Evolutionary conservation across 2,888 invertebrate genomes (phyloP).

Genomic region (Agrotis clavis): DNA sequence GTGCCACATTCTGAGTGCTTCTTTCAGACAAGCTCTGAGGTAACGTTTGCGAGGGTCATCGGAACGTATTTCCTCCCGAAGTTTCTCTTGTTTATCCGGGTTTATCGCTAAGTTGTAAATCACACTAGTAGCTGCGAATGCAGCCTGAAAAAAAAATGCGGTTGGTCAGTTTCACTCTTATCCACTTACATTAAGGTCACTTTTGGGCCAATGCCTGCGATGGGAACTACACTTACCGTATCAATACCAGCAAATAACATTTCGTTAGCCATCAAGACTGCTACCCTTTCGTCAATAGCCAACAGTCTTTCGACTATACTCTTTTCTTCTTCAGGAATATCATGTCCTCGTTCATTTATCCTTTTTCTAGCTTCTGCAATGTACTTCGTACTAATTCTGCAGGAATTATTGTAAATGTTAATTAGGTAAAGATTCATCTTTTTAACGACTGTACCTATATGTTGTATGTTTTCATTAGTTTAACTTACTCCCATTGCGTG

Average conservation of each 20-base stretch:
- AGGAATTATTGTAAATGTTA: slow-evolving; percentile 46
- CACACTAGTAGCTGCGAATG: slow-evolving; percentile 80
- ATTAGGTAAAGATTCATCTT: neutral
- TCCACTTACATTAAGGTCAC: neutral
- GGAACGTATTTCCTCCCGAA: slow-evolving; percentile 80
- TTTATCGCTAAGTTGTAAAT: slow-evolving; percentile 91
- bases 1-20: slow-evolving; percentile 88
- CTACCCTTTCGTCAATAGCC: slow-evolving; percentile 92
- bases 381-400: slow-evolving; percentile 79
- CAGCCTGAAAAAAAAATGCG: slow-evolving; percentile 76
- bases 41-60: slow-evolving; percentile 80
- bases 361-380: slow-evolving; percentile 78
- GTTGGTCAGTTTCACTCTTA: neutral
- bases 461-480: no score
- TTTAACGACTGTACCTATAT: no score
- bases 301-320: slow-evolving; percentile 93
- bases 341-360: slow-evolving; percentile 75
- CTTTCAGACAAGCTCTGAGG: slow-evolving; percentile 92
- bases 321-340: slow-evolving; percentile 86
- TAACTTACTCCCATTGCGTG: slow-evolving; percentile 84
- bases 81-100: slow-evolving; percentile 88
- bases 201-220: no score
- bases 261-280: slow-evolving; percentile 93
- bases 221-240: slow-evolving; percentile 88
- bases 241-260: slow-evolving; percentile 94